Conservation (phyloP, 2,888 invertebrate species). For the Drosophila mimetica region DNA sequence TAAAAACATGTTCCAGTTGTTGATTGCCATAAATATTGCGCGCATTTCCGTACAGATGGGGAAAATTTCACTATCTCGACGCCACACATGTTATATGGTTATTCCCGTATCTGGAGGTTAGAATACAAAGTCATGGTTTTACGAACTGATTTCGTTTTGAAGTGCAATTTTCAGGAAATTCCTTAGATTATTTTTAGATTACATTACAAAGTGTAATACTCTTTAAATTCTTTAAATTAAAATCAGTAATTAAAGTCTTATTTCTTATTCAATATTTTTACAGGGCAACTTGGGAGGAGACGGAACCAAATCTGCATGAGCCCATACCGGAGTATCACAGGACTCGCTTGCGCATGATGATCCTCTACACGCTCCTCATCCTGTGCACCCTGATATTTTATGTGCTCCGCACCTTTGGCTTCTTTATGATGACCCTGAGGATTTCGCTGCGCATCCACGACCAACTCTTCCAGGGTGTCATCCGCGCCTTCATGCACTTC, state of each 20-base stretch:
- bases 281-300: slow-evolving; percentile 84
- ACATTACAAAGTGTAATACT: too few relatives aligned
- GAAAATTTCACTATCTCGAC: slow-evolving; percentile 11
- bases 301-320: slow-evolving; percentile 62
- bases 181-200: not conserved
- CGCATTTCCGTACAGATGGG: slow-evolving; percentile 28
- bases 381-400: slow-evolving; percentile 84
- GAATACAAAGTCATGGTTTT: not conserved
- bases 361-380: slow-evolving; percentile 79
- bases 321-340: slow-evolving; percentile 50
- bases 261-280: not conserved
- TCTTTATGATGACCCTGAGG: slow-evolving; percentile 90
- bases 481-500: slow-evolving; percentile 90
- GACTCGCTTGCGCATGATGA: slow-evolving; percentile 70
- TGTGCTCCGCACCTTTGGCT: slow-evolving; percentile 87
- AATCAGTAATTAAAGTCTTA: too few relatives aligned
- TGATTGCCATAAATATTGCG: slow-evolving; percentile 20
- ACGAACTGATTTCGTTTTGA: not conserved
- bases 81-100: slow-evolving; percentile 27
- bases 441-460: slow-evolving; percentile 91
- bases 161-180: not conserved
- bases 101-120: slow-evolving; percentile 2
- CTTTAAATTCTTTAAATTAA: not conserved
- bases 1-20: slow-evolving; percentile 35
- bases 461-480: slow-evolving; percentile 90